These are phyloP conservation scores for Mesoligia furuncula DNA, from an alignment of 2,888 invertebrate genomes.

Conservation along the genomic window DNA sequence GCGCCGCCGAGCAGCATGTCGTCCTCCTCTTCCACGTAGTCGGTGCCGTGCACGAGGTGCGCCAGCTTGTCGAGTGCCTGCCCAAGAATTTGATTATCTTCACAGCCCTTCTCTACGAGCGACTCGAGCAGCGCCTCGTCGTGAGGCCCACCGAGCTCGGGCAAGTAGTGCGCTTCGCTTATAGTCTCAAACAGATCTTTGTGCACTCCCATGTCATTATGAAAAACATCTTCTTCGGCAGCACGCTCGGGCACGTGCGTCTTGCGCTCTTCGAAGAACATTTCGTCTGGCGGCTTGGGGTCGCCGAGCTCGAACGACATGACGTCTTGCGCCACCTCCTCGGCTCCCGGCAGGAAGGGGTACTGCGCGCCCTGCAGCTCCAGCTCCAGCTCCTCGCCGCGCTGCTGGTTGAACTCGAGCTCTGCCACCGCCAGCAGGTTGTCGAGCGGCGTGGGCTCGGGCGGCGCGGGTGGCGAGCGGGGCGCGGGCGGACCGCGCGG, in stretches of 20 bases:
- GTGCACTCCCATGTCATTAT: slow-evolving; percentile 81
- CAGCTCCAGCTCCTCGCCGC: slow-evolving; percentile 78
- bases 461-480: slow-evolving; percentile 70
- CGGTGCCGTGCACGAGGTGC: slow-evolving; percentile 82
- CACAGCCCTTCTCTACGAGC: slow-evolving; percentile 91
- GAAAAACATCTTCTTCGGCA: slow-evolving; percentile 77
- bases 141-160: slow-evolving; percentile 85
- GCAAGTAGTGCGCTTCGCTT: slow-evolving; percentile 87
- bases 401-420: slow-evolving; percentile 91
- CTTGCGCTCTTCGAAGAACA: slow-evolving; percentile 82
- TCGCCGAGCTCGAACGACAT: slow-evolving; percentile 86
- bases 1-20: slow-evolving; percentile 86
- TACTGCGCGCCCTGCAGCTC: slow-evolving; percentile 72
- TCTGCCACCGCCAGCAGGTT: slow-evolving; percentile 92
- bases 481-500: slow-evolving; percentile 78
- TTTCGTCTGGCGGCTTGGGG: slow-evolving; percentile 79
- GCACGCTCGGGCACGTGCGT: slow-evolving; percentile 73
- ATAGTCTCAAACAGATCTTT: slow-evolving; percentile 88
- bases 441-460: slow-evolving; percentile 90
- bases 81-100: slow-evolving; percentile 90
- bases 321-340: slow-evolving; percentile 82
- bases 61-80: slow-evolving; percentile 86
- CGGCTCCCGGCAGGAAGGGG: slow-evolving; percentile 79
- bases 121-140: slow-evolving; percentile 91
- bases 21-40: slow-evolving; percentile 87